Evolutionary conservation across 2,888 invertebrate species (phyloP).

Genomic region (Tholera decimalis): DNA sequence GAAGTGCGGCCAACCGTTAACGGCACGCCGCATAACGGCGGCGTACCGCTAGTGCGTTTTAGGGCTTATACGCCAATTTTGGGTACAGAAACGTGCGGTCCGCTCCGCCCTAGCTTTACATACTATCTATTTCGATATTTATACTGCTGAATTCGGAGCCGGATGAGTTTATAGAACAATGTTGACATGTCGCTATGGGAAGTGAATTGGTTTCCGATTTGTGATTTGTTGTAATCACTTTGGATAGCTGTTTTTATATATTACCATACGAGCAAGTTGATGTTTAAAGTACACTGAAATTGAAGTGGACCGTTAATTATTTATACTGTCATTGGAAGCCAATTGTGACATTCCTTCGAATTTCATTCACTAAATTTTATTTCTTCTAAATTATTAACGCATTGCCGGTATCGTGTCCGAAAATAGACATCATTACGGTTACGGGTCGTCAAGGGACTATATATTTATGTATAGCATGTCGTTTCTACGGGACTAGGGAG

Average conservation of each 20-base stretch:
- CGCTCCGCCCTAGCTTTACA: too few relatives aligned
- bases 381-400: slow-evolving; percentile 18
- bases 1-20: too few relatives aligned
- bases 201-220: not conserved
- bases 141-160: not conserved
- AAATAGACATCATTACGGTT: slow-evolving; percentile 64
- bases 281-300: too few relatives aligned
- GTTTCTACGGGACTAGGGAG: slow-evolving; percentile 73
- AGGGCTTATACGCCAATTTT: too few relatives aligned
- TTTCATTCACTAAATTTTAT: slow-evolving; percentile 8
- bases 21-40: too few relatives aligned
- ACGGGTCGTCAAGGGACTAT: slow-evolving; percentile 48
- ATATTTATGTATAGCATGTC: slow-evolving; percentile 53
- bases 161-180: not conserved
- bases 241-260: not conserved
- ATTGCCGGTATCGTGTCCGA: slow-evolving; percentile 46
- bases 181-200: not conserved
- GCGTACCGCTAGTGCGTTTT: too few relatives aligned
- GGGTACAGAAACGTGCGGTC: too few relatives aligned
- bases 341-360: not conserved
- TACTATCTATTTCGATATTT: too few relatives aligned
- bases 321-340: not conserved
- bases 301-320: not conserved
- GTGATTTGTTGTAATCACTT: not conserved
- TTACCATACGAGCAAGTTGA: too few relatives aligned